These are phyloP conservation scores for Ditula angustiorana DNA, from an alignment of 2,888 invertebrate species.

Conservation along the genomic window DNA sequence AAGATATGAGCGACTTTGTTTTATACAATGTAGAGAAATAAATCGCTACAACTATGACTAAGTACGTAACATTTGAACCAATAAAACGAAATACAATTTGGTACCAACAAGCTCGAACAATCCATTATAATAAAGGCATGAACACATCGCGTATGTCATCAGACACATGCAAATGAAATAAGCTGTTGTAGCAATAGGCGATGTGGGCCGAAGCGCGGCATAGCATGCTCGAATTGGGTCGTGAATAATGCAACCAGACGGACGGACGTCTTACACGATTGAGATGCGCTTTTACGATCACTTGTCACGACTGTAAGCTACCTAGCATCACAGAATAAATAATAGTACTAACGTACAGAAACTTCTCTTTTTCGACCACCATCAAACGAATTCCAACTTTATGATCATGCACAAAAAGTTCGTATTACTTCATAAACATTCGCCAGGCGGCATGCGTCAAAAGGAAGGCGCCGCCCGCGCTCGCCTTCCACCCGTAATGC, in stretches of 20 bases:
- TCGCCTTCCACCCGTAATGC: too few species aligned
- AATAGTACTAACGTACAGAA: too few species aligned
- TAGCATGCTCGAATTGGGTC: conserved; percentile 25
- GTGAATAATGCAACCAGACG: conserved; percentile 20
- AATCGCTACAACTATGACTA: too few species aligned
- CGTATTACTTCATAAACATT: too few species aligned
- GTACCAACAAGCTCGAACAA: conserved; percentile 6
- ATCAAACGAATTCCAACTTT: too few species aligned
- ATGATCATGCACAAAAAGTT: too few species aligned
- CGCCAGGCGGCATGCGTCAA: too few species aligned
- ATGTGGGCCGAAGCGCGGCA: conserved; percentile 13
- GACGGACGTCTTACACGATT: conserved; percentile 23
- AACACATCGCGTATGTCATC: conserved; percentile 18
- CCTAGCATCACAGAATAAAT: too few species aligned
- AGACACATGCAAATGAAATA: conserved; percentile 12
- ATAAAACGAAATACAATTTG: neutral
- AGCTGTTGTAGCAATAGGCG: conserved; percentile 7
- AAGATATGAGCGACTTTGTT: too few species aligned
- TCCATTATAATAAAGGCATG: conserved; percentile 19
- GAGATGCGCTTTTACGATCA: conserved; percentile 27
- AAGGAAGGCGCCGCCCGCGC: too few species aligned
- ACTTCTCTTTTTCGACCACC: too few species aligned
- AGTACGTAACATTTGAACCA: conserved; percentile 3
- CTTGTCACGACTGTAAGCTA: conserved; percentile 22
- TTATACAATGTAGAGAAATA: too few species aligned